Conservation (phyloP, 2,113 vertebrate species). For the Microcebus griseorufus region DNA sequence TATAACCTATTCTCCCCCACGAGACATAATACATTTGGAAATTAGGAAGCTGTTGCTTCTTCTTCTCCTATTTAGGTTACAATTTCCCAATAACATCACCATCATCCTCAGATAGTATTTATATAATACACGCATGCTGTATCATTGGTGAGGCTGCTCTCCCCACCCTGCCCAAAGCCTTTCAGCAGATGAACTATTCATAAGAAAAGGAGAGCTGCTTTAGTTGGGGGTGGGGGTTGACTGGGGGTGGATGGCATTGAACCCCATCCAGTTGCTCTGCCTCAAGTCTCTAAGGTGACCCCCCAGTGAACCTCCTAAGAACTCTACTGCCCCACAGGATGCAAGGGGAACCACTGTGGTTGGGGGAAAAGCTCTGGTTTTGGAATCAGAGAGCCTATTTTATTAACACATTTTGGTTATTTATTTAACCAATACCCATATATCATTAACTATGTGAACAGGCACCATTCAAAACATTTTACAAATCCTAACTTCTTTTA, state of each 20-base stretch:
- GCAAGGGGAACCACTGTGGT: neutral
- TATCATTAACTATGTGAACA: neutral
- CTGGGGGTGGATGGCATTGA: neutral
- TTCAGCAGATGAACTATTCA: neutral
- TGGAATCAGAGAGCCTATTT: neutral
- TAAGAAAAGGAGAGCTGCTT: neutral
- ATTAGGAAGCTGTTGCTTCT: neutral
- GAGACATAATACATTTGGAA: neutral
- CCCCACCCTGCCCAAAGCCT: neutral
- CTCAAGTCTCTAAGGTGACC: neutral
- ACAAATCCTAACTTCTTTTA: neutral
- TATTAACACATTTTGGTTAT: neutral
- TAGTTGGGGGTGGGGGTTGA: neutral
- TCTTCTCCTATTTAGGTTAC: neutral
- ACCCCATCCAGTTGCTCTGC: neutral
- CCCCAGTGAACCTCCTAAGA: neutral
- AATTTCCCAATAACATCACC: neutral
- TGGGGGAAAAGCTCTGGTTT: neutral
- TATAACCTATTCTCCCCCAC: neutral
- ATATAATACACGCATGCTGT: accelerated
- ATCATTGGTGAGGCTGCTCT: neutral
- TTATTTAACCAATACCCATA: neutral
- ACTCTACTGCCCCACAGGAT: neutral
- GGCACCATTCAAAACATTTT: neutral
- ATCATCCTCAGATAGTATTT: neutral